A percentile compares a stretch with the other conserved stretches of the same genome.
These are phyloP conservation scores for Hipparchia semele DNA, from an alignment of 2,888 invertebrate species.

Conservation along the genomic window DNA sequence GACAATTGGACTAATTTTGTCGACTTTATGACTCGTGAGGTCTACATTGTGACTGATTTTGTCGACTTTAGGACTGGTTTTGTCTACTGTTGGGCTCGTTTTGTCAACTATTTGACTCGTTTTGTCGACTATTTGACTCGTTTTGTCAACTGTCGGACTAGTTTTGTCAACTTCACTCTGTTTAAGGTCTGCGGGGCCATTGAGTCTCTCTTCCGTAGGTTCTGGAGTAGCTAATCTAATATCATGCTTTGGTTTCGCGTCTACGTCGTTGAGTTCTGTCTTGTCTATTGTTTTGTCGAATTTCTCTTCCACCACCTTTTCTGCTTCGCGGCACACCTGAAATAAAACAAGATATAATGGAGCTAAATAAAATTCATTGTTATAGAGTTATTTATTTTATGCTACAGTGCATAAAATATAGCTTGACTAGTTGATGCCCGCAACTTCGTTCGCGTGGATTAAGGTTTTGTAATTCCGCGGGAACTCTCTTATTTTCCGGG, in stretches of 20 bases:
- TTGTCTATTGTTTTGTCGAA: slow-evolving; percentile 46
- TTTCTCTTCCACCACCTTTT: slow-evolving; percentile 71
- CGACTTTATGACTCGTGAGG: slow-evolving; percentile 37
- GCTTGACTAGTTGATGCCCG: no score
- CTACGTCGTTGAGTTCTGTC: slow-evolving; percentile 45
- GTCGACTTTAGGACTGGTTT: slow-evolving; percentile 25
- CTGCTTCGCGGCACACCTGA: slow-evolving; percentile 76
- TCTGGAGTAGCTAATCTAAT: slow-evolving; percentile 42
- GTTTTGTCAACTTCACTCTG: slow-evolving; percentile 42
- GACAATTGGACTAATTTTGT: slow-evolving; percentile 28
- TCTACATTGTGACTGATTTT: slow-evolving; percentile 39
- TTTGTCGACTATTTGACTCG: slow-evolving; percentile 26
- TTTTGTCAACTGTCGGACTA: slow-evolving; percentile 38
- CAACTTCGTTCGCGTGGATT: no score
- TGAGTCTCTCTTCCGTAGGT: slow-evolving; percentile 41
- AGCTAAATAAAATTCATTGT: no score
- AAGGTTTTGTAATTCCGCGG: no score
- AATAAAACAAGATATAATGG: background rate
- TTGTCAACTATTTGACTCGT: slow-evolving; percentile 40
- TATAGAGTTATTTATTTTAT: no score
- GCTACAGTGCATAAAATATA: no score
- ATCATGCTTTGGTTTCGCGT: slow-evolving; percentile 52
- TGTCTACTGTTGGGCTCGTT: slow-evolving; percentile 37
- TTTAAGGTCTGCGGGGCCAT: slow-evolving; percentile 45
- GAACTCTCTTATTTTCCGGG: no score